A percentile compares a stretch with the other conserved stretches of the same genome.
phyloP scores from a whole-genome alignment of 2,113 vertebrate genomes.

The Bettongia penicillata region DNA sequence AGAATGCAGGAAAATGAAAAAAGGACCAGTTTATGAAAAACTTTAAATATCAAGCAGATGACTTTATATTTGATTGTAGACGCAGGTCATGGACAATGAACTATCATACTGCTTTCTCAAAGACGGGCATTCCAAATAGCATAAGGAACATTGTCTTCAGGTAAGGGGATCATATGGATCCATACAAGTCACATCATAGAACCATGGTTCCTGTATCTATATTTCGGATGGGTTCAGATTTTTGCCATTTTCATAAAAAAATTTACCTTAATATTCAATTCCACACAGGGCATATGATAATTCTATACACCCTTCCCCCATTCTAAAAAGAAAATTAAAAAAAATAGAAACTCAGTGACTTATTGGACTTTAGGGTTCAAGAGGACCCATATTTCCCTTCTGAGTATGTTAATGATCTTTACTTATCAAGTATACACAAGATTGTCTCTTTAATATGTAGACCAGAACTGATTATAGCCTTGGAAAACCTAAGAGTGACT shows the following conservation, averaged over 20 bases:
- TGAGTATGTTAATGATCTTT: neutral
- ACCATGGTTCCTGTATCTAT: neutral
- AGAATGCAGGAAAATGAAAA: too few species aligned
- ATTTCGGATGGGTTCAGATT: neutral
- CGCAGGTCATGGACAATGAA: too few species aligned
- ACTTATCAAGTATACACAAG: neutral
- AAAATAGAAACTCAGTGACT: neutral
- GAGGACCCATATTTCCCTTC: neutral
- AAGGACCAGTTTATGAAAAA: too few species aligned
- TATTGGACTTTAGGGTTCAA: neutral
- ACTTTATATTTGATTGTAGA: too few species aligned
- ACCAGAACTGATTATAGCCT: neutral
- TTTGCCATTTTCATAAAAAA: neutral
- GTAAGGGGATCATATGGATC: neutral
- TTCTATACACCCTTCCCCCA: neutral
- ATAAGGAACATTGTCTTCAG: neutral
- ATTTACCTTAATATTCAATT: neutral
- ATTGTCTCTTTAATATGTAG: neutral
- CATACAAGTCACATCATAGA: neutral
- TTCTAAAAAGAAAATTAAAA: neutral
- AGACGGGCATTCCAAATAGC: neutral
- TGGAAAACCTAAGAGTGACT: too few species aligned
- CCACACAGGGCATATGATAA: neutral
- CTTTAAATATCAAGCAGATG: too few species aligned
- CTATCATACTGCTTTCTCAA: neutral